Percentiles rank a stretch among this genome's conserved stretches.
phyloP scores from a whole-genome alignment of 2,113 vertebrate genomes.

The Rana temporaria region DNA sequence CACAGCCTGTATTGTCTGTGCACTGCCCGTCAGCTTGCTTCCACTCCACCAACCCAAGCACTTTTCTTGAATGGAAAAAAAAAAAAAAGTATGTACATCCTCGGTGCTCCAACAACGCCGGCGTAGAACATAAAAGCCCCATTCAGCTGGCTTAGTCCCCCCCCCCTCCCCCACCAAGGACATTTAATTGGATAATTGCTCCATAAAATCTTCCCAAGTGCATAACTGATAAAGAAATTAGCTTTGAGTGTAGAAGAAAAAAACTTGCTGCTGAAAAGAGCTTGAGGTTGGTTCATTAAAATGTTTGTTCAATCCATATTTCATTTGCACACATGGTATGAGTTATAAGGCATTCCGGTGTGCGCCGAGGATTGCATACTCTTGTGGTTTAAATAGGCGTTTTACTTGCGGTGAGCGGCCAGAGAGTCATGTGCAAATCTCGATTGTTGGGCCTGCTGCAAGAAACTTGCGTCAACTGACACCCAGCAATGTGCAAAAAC shows the following conservation, averaged over 20 bases:
- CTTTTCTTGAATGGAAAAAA: conserved; percentile 12
- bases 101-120: conserved; percentile 8
- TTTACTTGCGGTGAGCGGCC: background rate
- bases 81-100: conserved; percentile 8
- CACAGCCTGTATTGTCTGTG: conserved; percentile 6
- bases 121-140: conserved; percentile 42
- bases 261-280: conserved; percentile 15
- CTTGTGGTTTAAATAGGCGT: conserved; percentile 17
- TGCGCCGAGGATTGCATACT: background rate
- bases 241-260: conserved; percentile 23
- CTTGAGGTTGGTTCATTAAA: conserved; percentile 21
- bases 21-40: background rate
- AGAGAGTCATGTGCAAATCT: background rate
- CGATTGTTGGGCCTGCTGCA: background rate
- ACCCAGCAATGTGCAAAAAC: too few species aligned
- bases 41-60: conserved; percentile 36
- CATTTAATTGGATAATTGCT: conserved; percentile 54
- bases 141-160: background rate
- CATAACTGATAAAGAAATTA: conserved; percentile 51
- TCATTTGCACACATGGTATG: conserved; percentile 49
- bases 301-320: conserved; percentile 32
- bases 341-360: conserved; percentile 19
- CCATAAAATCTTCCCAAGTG: conserved; percentile 52
- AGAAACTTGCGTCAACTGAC: too few species aligned
- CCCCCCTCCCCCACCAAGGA: conserved; percentile 16